phyloP scores from a whole-genome alignment of 2,113 vertebrate species.

The Calidris pugnax region DNA sequence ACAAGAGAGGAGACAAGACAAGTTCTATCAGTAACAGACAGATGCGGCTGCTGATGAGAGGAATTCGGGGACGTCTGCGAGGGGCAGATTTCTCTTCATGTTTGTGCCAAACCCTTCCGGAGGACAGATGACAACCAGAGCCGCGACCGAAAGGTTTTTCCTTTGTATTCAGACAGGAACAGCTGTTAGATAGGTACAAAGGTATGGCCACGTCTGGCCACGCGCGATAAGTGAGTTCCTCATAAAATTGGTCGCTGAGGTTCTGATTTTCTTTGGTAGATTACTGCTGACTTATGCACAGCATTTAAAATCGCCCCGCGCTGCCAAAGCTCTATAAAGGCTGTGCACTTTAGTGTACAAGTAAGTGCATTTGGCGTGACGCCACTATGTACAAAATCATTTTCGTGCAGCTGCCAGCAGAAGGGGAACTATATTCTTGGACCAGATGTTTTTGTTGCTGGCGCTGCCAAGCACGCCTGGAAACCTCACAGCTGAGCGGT shows the following conservation, averaged over 20 bases:
- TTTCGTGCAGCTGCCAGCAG: constrained; percentile 54
- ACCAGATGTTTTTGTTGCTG: constrained; percentile 53
- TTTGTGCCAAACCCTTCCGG: not conserved
- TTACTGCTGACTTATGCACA: constrained; percentile 33
- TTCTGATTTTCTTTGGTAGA: constrained; percentile 22
- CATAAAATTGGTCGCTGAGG: not conserved
- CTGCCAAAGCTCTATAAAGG: constrained; percentile 32
- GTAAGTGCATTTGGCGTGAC: not conserved
- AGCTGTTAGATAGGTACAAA: constrained; percentile 33
- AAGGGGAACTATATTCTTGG: constrained; percentile 58
- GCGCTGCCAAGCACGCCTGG: constrained; percentile 52
- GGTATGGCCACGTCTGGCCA: not conserved
- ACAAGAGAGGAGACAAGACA: not conserved
- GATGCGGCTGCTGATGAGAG: not conserved
- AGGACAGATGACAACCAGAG: not conserved
- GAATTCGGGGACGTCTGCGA: not conserved
- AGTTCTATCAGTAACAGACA: not conserved
- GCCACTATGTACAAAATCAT: constrained; percentile 45
- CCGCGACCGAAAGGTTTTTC: not conserved
- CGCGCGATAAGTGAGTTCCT: not conserved
- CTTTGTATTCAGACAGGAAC: not conserved
- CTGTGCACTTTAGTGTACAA: constrained; percentile 15
- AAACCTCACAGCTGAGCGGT: constrained; percentile 59
- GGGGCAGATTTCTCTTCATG: not conserved
- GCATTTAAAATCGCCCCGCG: not conserved